A percentile compares a stretch with the other conserved stretches of the same genome.
Conservation (phyloP, 2,888 invertebrate species). For the Tiliacea aurago region DNA sequence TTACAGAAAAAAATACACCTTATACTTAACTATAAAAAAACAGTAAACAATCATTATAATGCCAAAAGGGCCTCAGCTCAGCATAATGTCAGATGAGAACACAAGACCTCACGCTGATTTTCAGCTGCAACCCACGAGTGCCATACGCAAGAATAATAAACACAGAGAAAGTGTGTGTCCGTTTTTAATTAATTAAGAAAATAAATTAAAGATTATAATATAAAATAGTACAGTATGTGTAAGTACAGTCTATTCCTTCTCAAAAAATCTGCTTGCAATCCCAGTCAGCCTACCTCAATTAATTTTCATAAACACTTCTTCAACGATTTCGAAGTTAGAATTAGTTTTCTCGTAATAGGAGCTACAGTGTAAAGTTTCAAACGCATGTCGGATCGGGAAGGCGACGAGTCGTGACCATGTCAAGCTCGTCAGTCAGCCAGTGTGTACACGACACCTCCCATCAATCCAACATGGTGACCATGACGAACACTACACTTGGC, state of each 20-base stretch:
- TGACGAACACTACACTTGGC: slow-evolving; percentile 74
- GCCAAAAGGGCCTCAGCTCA: too few relatives aligned
- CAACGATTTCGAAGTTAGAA: slow-evolving; percentile 17
- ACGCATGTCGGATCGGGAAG: slow-evolving; percentile 73
- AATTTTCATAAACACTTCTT: slow-evolving; percentile 23
- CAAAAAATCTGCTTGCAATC: neutral
- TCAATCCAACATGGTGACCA: slow-evolving; percentile 76
- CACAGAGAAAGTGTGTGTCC: too few relatives aligned
- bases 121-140: too few relatives aligned
- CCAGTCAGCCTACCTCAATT: slow-evolving; percentile 20
- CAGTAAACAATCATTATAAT: too few relatives aligned
- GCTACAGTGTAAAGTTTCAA: slow-evolving; percentile 79
- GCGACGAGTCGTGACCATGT: slow-evolving; percentile 86
- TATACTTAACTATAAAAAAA: too few relatives aligned
- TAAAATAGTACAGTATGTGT: too few relatives aligned
- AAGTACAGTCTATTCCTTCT: neutral
- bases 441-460: slow-evolving; percentile 71
- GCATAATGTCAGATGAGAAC: too few relatives aligned
- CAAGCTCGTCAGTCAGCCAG: slow-evolving; percentile 70
- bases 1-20: too few relatives aligned
- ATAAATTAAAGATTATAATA: too few relatives aligned
- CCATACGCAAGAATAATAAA: too few relatives aligned
- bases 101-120: too few relatives aligned
- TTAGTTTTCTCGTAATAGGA: slow-evolving; percentile 40
- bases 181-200: too few relatives aligned